These are phyloP conservation scores for Mus caroli DNA, from an alignment of 2,797 vertebrate species.

Conservation along the genomic window DNA sequence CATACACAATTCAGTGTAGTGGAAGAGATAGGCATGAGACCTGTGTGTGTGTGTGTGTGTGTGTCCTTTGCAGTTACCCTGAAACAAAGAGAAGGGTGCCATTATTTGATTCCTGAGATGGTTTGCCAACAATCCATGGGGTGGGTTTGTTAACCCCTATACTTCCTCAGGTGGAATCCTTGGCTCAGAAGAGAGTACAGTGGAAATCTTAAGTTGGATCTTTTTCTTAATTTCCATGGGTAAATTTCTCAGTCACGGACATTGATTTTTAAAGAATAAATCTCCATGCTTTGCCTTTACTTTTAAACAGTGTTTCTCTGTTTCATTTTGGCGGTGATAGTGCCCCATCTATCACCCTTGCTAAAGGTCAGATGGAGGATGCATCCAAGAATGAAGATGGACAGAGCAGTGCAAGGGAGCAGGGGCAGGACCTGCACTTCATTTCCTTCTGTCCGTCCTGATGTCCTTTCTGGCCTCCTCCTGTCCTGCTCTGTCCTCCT, in stretches of 20 bases:
- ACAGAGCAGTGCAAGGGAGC: neutral
- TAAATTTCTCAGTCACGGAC: neutral
- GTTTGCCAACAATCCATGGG: neutral
- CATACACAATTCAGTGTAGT: neutral
- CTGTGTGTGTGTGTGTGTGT: neutral
- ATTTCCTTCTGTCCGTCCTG: no score
- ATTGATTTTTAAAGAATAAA: constrained; percentile 59
- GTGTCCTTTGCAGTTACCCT: accelerated
- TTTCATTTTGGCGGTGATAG: neutral
- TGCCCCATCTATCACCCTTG: neutral
- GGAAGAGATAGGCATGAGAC: neutral
- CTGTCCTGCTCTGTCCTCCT: no score
- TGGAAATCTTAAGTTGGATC: constrained; percentile 25
- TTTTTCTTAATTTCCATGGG: constrained; percentile 31
- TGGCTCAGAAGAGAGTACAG: neutral
- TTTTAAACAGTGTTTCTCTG: neutral
- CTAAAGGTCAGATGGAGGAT: neutral
- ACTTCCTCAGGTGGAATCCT: neutral
- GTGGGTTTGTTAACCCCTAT: neutral
- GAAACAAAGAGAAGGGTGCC: neutral
- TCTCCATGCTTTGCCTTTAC: neutral
- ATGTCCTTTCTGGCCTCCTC: neutral
- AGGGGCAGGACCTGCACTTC: neutral
- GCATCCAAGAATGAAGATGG: neutral
- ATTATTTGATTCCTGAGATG: neutral